phyloP scores from a whole-genome alignment of 2,888 invertebrate species.

The Nysson spinosus region DNA sequence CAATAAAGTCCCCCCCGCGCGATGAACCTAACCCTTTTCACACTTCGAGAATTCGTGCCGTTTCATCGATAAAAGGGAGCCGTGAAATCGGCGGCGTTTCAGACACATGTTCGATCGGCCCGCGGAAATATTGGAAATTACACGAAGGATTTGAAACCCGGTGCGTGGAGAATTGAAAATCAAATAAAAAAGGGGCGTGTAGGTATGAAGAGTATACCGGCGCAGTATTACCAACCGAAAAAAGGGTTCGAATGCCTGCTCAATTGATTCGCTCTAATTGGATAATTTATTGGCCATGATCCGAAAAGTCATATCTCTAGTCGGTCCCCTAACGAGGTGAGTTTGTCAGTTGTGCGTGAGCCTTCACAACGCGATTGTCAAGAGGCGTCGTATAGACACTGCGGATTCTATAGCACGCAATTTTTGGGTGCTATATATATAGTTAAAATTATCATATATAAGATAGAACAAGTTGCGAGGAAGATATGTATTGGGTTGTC shows the following conservation, averaged over 20 bases:
- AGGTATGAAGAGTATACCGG: conserved; percentile 42
- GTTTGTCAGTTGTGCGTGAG: conserved; percentile 16
- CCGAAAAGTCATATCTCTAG: conserved; percentile 41
- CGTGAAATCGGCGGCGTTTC: conserved; percentile 71
- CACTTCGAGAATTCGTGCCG: conserved; percentile 61
- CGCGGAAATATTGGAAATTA: conserved; percentile 73
- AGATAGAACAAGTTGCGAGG: too few relatives aligned
- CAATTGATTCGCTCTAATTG: conserved; percentile 68
- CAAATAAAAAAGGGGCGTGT: conserved; percentile 74
- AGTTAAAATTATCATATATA: too few relatives aligned
- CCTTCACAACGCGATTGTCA: too few relatives aligned
- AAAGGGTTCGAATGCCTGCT: conserved; percentile 55
- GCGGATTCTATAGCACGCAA: too few relatives aligned
- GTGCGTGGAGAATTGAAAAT: conserved; percentile 74
- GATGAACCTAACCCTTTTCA: conserved; percentile 65
- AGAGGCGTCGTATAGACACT: too few relatives aligned
- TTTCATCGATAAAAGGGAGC: conserved; percentile 56
- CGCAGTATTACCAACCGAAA: too few relatives aligned
- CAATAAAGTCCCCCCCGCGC: background rate
- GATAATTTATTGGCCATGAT: conserved; percentile 71
- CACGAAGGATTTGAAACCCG: conserved; percentile 74
- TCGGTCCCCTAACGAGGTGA: too few relatives aligned
- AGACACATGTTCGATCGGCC: conserved; percentile 63
- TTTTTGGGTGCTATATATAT: too few relatives aligned
- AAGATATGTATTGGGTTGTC: too few relatives aligned